Evolutionary conservation across 2,113 vertebrate genomes (phyloP), one percentile per base, ranked within the genome.

Genomic region (Hippopotamus amphibius): DNA sequence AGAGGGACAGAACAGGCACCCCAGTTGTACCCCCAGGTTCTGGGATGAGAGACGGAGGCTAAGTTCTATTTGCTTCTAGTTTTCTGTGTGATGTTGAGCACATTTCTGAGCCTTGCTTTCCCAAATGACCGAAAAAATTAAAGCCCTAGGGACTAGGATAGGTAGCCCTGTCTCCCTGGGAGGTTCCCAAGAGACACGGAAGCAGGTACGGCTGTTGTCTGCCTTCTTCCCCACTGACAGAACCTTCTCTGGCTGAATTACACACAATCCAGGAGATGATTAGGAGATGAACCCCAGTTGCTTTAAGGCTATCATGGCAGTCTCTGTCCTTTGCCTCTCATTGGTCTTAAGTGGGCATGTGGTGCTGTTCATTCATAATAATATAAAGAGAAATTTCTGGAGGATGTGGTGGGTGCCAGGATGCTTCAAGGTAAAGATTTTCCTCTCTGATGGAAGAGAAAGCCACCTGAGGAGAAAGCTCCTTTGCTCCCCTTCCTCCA

Each of bases 141-240:
- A 30, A 11, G 6, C 21, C 46, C 26, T 21, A 12, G 17, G 46
- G n/a, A 68, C 11, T 24, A 1, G 30, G 14, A 28, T 28, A 72
- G 37, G 41, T 57, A 28, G 41, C n/a, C 63, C 30, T 7, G 48
- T 41, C 74, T 53, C 15, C 71, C 55, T 4, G 22, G 50, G 65
- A 71, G 24, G 63, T 24, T 65, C 22, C 30, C n/a, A 65, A 33
- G 28, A 71, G n/a, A 55, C 63, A 9, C 4, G 2, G 10, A 53
- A n/a, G 12, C 5, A 37, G 28, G n/a, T 28, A 4, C 6, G 2
- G 37, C 6, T 12, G 0, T 41, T 16, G 17, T 46, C 37, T 28
- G 11, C 12, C 66, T 85, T 43, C 15, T 28, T 74, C 41, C 55
- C 48, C 41, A 15, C 24, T 8, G 46, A 28, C 6, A 17, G 57